Percentiles rank a stretch among this genome's conserved stretches.
These are phyloP conservation scores for Crenuchus spilurus DNA, from an alignment of 2,797 vertebrate genomes.

Conservation along the genomic window DNA sequence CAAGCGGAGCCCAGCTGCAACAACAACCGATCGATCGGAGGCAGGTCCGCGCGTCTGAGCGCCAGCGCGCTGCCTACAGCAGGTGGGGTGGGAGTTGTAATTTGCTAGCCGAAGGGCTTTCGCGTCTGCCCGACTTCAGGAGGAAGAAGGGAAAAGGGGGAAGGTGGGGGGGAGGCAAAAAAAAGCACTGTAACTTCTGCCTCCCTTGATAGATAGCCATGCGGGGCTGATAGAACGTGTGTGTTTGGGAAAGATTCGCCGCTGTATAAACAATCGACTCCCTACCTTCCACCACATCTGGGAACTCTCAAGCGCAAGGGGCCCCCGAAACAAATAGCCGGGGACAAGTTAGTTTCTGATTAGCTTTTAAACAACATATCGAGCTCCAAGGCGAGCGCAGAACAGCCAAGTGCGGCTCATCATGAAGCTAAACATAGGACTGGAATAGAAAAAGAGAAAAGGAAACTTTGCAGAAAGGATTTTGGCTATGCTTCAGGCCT, in stretches of 20 bases:
- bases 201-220: slow-evolving; percentile 81
- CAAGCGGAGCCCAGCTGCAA: slow-evolving; percentile 96
- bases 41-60: slow-evolving; percentile 90
- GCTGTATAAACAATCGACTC: slow-evolving; percentile 87
- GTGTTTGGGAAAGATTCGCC: slow-evolving; percentile 83
- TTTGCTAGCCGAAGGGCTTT: slow-evolving; percentile 83
- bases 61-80: slow-evolving; percentile 89
- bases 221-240: slow-evolving; percentile 80
- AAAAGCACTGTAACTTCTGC: slow-evolving; percentile 79
- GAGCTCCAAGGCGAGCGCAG: slow-evolving; percentile 67
- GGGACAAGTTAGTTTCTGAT: slow-evolving; percentile 85
- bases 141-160: slow-evolving; percentile 55
- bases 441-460: slow-evolving; percentile 52
- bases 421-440: slow-evolving; percentile 63
- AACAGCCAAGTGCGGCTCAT: slow-evolving; percentile 36
- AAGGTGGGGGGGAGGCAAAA: not conserved
- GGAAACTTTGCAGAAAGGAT: slow-evolving; percentile 46
- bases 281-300: slow-evolving; percentile 84
- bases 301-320: slow-evolving; percentile 81
- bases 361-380: slow-evolving; percentile 84
- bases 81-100: slow-evolving; percentile 92
- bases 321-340: slow-evolving; percentile 80
- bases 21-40: slow-evolving; percentile 96
- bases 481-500: not conserved
- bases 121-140: slow-evolving; percentile 82